A percentile compares a stretch with the other conserved stretches of the same genome.
These are phyloP conservation scores for Chaetogeoica ovagalla DNA, from an alignment of 2,888 invertebrate genomes.

Conservation along the genomic window DNA sequence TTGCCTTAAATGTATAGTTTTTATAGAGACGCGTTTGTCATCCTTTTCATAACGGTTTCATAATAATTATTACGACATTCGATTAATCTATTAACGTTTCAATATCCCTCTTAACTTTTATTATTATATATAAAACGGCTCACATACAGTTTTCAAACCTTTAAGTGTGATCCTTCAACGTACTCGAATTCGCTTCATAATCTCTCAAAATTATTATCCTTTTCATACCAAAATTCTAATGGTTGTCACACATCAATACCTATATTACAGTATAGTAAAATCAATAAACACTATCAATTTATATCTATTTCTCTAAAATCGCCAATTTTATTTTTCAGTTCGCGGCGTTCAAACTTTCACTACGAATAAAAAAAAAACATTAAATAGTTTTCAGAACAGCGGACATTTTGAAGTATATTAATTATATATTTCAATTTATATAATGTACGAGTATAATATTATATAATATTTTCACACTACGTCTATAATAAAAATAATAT, in stretches of 20 bases:
- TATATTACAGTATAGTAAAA: not conserved
- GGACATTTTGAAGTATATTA: no score
- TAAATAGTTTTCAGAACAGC: no score
- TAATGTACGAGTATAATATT: no score
- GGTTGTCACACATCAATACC: not conserved
- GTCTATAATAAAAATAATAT: no score
- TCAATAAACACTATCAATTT: not conserved
- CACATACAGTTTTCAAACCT: not conserved
- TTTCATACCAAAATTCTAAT: slow-evolving; percentile 6
- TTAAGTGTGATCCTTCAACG: slow-evolving; percentile 6
- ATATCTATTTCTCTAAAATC: no score
- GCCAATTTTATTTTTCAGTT: no score
- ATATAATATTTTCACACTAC: no score
- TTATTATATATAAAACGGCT: not conserved
- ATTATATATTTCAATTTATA: no score
- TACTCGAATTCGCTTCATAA: slow-evolving; percentile 10
- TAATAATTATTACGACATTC: not conserved
- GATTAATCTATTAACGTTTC: not conserved
- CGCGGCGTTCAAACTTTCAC: no score
- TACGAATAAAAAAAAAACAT: no score
- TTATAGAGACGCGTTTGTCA: not conserved
- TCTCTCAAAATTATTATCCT: not conserved
- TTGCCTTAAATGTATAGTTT: not conserved
- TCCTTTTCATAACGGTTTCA: not conserved
- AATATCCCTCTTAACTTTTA: not conserved